Evolutionary conservation across 2,888 invertebrate genomes (phyloP).

Genomic region (Achlya flavicornis): DNA sequence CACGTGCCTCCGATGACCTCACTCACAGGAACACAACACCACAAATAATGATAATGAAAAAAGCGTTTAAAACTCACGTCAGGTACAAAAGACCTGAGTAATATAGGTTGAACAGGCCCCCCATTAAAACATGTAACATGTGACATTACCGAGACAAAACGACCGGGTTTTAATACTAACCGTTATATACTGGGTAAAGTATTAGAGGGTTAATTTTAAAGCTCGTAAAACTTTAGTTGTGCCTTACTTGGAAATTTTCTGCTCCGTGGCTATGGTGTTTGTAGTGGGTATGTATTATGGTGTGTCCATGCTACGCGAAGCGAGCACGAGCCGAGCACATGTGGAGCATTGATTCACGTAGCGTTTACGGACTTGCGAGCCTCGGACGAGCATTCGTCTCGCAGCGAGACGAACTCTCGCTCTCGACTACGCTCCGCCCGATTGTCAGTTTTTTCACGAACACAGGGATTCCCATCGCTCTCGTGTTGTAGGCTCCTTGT

Average conservation of each 20-base stretch:
- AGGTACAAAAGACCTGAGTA: background rate
- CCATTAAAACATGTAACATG: background rate
- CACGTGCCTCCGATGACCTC: too few species aligned
- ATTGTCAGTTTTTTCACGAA: too few species aligned
- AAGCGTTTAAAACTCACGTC: background rate
- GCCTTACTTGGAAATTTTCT: constrained; percentile 20
- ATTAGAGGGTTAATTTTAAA: constrained; percentile 34
- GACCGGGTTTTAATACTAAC: constrained; percentile 29
- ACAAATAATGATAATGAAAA: background rate
- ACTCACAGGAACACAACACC: too few species aligned
- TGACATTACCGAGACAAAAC: constrained; percentile 10
- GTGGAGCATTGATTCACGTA: too few species aligned
- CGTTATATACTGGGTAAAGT: constrained; percentile 27
- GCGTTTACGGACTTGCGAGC: too few species aligned
- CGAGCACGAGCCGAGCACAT: too few species aligned
- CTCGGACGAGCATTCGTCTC: background rate
- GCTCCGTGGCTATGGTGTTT: background rate
- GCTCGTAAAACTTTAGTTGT: constrained; percentile 39
- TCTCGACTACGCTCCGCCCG: background rate
- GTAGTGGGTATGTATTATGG: background rate
- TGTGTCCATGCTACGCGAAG: too few species aligned
- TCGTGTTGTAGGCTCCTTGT: too few species aligned
- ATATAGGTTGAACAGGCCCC: background rate
- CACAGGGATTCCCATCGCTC: too few species aligned
- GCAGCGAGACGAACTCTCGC: too few species aligned